These are phyloP conservation scores for Turritopsis dohrnii DNA, from an alignment of 30 jellyfish, hydroid and myxozoan species.

Conservation along the genomic window DNA sequence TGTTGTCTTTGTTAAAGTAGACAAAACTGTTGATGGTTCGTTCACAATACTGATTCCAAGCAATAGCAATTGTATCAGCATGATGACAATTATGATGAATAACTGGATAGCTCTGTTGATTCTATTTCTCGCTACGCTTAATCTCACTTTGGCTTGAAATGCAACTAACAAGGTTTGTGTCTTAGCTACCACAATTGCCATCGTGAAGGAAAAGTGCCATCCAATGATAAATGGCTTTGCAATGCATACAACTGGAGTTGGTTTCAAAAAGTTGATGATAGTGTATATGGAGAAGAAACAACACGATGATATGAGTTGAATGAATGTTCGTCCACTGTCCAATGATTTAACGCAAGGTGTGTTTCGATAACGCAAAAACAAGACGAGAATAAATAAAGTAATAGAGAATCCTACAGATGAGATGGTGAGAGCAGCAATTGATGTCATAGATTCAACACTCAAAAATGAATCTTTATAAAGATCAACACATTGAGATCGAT, in stretches of 20 bases:
- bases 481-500: not conserved
- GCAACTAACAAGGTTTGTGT: not conserved
- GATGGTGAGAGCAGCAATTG: not conserved
- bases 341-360: conserved; percentile 8
- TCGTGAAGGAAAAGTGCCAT: not conserved
- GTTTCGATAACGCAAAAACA: not conserved
- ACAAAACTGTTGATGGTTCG: not conserved
- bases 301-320: not conserved
- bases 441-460: not conserved
- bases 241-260: not conserved
- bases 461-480: conserved; percentile 2
- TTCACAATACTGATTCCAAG: not conserved
- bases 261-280: not conserved
- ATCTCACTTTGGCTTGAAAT: not conserved
- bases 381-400: not conserved
- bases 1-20: not conserved
- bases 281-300: not conserved
- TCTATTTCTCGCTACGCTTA: not conserved
- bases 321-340: conserved; percentile 5
- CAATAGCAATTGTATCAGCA: not conserved
- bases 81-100: not conserved
- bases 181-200: not conserved
- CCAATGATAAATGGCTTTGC: conserved; percentile 4
- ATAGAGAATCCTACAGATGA: not conserved
- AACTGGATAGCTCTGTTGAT: not conserved